Base-by-base conservation (phyloP, 2,888 invertebrate genomes). In the Coecobrya sp. region DNA sequence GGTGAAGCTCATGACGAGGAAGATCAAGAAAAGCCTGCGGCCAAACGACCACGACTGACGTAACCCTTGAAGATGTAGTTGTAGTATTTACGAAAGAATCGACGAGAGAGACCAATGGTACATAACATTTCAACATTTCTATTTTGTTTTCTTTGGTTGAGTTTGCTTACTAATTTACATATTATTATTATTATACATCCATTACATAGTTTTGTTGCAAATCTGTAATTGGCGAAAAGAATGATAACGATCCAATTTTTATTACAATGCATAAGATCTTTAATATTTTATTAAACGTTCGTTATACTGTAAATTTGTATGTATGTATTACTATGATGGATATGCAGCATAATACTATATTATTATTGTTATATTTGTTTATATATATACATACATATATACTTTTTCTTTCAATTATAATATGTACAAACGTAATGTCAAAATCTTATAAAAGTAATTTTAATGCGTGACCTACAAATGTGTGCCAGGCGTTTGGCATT, bases 31-130 rank as follows among this genome's bases (percentile, higher is more conserved):
- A 95, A 96, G 95, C 97, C 97, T 88, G 96, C 97, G 95, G 96
- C 97, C 93, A 98, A 98, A 96, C 96, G 98, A 95, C 97, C 97
- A 95, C 97, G 98, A 94, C 97, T 98, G 95, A 97, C 97, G 97
- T 97, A 97, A 93, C 89, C 89, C 84, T 87, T 59, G 70, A 62
- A 85, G 68, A 65, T 89, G 86, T 90, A 90, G 89, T 76, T 85
- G 85, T 90, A 90, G 79, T 79, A 73, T 90, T 90, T 85, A 62
- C 45, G 65, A 62, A 73, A 85, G 36, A 85, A n/a, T 85, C 85
- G 90, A 90, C 90, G 90, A 84, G 82, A 88, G 90, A 88, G 90
- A 90, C 90, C 90, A 90, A 90, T 86, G 90, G 90, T 90, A 90
- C 90, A 89, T 73, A 76, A 89, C 52, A 79, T 70, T 76, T 62